Percentiles rank a stretch among this genome's conserved stretches.
phyloP scores from a whole-genome alignment of 2,797 vertebrate genomes.

The Hybognathus amarus region DNA sequence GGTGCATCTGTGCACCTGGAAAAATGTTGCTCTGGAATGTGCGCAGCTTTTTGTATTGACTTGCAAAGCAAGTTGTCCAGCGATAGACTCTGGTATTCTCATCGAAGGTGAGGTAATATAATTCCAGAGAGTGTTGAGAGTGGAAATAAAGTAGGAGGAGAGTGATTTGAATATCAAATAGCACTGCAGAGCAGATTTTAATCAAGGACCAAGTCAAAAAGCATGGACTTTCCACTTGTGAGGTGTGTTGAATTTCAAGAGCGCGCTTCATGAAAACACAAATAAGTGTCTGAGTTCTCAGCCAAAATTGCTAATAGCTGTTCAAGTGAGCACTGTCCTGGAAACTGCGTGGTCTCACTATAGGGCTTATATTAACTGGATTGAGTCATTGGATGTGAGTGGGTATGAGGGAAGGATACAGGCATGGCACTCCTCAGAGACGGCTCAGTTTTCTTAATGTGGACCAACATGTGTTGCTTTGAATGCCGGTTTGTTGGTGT shows the following conservation, averaged over 20 bases:
- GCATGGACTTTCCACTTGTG: not conserved
- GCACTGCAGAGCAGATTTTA: conserved; percentile 3
- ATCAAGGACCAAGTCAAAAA: not conserved
- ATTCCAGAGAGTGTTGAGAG: conserved; percentile 34
- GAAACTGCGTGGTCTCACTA: not conserved
- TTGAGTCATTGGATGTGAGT: conserved; percentile 16
- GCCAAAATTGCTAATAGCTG: conserved; percentile 10
- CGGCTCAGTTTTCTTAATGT: conserved; percentile 37
- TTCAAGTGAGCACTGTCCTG: not conserved
- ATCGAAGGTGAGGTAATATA: conserved; percentile 41
- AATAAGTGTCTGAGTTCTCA: conserved; percentile 7
- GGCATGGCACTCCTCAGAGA: conserved; percentile 37
- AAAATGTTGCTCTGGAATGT: conserved; percentile 50
- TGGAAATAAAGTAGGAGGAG: conserved; percentile 45
- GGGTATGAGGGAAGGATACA: conserved; percentile 25
- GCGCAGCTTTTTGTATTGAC: not conserved
- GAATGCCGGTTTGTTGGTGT: not conserved
- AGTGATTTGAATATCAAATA: conserved; percentile 40
- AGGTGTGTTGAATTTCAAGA: conserved; percentile 17
- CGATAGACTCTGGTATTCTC: conserved; percentile 18
- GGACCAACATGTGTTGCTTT: not conserved
- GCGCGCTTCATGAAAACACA: not conserved
- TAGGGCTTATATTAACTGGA: conserved; percentile 5
- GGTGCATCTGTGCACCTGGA: conserved; percentile 65
- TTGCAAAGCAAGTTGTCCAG: not conserved